These are phyloP conservation scores for Megaceryle torquata DNA, from an alignment of 2,113 vertebrate genomes.

Conservation along the genomic window DNA sequence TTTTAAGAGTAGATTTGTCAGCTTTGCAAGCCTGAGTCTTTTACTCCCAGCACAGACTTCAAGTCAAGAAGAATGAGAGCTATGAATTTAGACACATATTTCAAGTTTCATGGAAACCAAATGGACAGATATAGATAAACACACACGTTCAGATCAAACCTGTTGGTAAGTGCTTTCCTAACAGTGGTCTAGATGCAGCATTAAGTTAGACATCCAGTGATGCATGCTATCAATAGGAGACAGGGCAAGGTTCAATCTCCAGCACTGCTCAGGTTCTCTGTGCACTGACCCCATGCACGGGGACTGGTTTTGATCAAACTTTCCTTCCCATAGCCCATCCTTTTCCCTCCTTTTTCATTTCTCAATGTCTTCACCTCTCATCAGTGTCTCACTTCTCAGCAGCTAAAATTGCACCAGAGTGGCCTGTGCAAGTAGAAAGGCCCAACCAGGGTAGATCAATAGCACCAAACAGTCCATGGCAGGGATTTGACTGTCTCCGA, in stretches of 20 bases:
- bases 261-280: background rate
- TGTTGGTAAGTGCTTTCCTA: background rate
- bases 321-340: background rate
- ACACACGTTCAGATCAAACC: background rate
- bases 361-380: background rate
- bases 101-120: background rate
- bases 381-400: background rate
- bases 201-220: background rate
- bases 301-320: background rate
- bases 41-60: background rate
- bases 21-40: background rate
- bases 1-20: background rate
- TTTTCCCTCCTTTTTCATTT: background rate
- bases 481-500: background rate
- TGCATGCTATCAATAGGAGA: background rate
- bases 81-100: background rate
- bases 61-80: background rate
- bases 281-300: background rate
- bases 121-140: background rate
- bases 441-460: background rate
- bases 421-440: background rate
- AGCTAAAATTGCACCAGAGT: background rate
- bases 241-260: background rate
- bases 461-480: background rate
- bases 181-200: background rate